Conservation (phyloP, 2,113 vertebrate species). For the Lynx canadensis region DNA sequence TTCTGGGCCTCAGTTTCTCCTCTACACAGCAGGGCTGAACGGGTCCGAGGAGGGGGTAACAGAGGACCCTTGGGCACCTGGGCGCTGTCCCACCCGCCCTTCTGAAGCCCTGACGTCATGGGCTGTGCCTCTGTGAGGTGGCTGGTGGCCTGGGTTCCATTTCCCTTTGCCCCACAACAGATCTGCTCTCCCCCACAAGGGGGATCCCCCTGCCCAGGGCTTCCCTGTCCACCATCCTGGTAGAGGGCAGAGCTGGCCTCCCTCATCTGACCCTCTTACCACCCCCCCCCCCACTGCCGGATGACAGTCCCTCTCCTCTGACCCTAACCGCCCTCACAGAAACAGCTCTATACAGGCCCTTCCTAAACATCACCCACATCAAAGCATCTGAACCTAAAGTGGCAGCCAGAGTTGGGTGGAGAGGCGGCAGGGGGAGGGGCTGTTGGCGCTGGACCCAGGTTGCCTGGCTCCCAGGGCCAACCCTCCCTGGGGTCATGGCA, state of each 20-base stretch:
- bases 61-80: rapidly evolving
- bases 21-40: background rate
- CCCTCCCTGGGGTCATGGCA: rapidly evolving
- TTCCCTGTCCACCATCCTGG: background rate
- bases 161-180: background rate
- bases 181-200: background rate
- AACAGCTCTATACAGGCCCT: background rate
- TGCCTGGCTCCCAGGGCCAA: rapidly evolving
- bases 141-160: background rate
- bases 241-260: background rate
- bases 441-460: background rate
- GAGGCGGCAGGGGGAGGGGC: background rate
- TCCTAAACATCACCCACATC: background rate
- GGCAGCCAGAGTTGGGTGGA: background rate
- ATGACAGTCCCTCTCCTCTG: background rate
- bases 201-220: background rate
- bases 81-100: rapidly evolving
- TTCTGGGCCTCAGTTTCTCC: background rate
- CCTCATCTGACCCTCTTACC: background rate
- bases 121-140: background rate
- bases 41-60: background rate
- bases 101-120: background rate
- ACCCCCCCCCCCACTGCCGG: background rate
- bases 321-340: background rate
- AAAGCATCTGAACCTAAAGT: background rate